Percentiles rank a stretch among this genome's conserved stretches.
phyloP scores from a whole-genome alignment of 2,113 vertebrate species.

The Bubalus kerabau region DNA sequence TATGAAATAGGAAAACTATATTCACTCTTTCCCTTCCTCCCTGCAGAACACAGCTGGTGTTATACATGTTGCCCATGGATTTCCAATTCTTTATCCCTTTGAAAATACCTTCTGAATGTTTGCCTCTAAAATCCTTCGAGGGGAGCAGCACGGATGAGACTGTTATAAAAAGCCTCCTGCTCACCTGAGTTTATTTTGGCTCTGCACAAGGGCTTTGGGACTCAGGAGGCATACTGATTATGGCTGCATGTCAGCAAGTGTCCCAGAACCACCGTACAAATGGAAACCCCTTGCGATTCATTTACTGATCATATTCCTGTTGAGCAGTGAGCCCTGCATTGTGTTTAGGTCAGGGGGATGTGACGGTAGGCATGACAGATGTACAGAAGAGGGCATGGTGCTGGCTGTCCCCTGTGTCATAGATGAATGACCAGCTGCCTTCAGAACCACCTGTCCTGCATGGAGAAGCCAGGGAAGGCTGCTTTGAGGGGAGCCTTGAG shows the following conservation, averaged over 20 bases:
- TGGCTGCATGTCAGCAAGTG: slow-evolving; percentile 31
- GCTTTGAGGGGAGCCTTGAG: background rate
- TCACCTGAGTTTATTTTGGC: slow-evolving; percentile 45
- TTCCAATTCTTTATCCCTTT: slow-evolving; percentile 21
- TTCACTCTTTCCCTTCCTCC: background rate
- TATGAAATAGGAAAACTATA: background rate
- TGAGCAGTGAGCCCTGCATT: background rate
- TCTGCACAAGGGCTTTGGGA: slow-evolving; percentile 5
- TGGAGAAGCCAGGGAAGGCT: background rate
- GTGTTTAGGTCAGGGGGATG: background rate
- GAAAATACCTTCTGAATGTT: slow-evolving; percentile 48
- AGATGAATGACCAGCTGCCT: background rate
- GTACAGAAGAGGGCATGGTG: background rate
- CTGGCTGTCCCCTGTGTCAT: background rate
- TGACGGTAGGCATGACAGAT: background rate
- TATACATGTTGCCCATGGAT: background rate
- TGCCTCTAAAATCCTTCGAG: slow-evolving; percentile 47
- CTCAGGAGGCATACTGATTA: slow-evolving; percentile 29
- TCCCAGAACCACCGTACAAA: slow-evolving; percentile 2
- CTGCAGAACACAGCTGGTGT: background rate
- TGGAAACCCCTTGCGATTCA: background rate
- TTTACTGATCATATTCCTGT: background rate
- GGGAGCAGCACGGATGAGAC: slow-evolving; percentile 10
- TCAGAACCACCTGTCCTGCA: background rate
- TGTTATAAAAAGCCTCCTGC: slow-evolving; percentile 42